Evolutionary conservation across 2,888 invertebrate species (phyloP).

Genomic region (Melinopterus prodromus): DNA sequence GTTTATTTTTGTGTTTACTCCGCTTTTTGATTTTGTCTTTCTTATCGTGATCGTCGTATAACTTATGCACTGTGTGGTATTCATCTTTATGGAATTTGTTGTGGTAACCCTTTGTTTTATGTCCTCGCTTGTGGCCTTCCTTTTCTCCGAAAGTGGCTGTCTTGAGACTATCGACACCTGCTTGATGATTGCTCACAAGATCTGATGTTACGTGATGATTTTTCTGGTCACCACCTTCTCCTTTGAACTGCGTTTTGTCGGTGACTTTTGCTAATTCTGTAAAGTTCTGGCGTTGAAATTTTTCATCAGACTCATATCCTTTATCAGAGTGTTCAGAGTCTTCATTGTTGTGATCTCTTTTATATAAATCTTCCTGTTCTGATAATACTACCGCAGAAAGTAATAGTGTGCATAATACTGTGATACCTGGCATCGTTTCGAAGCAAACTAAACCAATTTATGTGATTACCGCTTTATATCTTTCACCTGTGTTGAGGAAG

Average conservation of each 20-base stretch:
- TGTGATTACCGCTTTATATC: not conserved
- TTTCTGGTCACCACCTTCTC: slow-evolving; percentile 49
- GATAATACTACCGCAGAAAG: not conserved
- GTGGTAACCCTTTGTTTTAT: slow-evolving; percentile 81
- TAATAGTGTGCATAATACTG: not conserved
- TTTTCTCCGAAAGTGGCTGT: slow-evolving; percentile 77
- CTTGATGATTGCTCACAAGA: slow-evolving; percentile 71
- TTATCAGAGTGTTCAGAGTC: slow-evolving; percentile 8
- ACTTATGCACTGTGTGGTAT: slow-evolving; percentile 79
- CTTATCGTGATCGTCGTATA: slow-evolving; percentile 78
- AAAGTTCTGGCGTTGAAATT: not conserved
- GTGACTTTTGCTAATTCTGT: not conserved
- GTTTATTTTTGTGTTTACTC: slow-evolving; percentile 71
- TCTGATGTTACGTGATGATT: slow-evolving; percentile 72
- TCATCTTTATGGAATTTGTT: slow-evolving; percentile 83
- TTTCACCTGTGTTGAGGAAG: not conserved
- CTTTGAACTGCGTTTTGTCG: not conserved
- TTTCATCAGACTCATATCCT: not conserved
- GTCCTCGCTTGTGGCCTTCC: slow-evolving; percentile 79
- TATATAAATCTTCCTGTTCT: not conserved
- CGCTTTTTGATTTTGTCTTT: slow-evolving; percentile 75
- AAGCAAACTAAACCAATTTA: not conserved
- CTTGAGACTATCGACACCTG: slow-evolving; percentile 71
- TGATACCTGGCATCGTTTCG: not conserved
- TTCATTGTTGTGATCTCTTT: not conserved